Conservation (phyloP, 2,888 invertebrate genomes). For the Nineta flava region DNA sequence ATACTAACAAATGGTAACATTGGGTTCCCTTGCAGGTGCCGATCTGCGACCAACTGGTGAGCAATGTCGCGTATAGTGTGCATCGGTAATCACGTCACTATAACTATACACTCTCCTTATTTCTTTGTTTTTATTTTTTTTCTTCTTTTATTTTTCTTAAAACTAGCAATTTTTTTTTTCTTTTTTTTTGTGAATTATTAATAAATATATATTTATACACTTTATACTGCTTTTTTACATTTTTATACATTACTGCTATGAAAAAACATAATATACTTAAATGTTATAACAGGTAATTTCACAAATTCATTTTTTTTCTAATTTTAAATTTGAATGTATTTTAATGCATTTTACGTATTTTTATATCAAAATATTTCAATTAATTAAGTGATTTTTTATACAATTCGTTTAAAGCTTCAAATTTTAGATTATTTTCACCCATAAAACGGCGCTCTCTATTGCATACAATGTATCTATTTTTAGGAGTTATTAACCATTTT, state of each 20-base stretch:
- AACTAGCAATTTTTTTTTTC: not conserved
- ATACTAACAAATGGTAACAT: conserved; percentile 24
- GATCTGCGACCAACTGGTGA: conserved; percentile 88
- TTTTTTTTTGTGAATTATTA: not conserved
- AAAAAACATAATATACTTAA: not conserved
- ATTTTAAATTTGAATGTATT: not conserved
- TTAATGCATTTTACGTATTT: not conserved
- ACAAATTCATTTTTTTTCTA: not conserved
- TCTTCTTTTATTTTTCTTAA: not conserved
- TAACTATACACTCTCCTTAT: conserved; percentile 26
- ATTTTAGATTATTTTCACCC: too few species aligned
- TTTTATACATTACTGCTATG: conserved; percentile 3
- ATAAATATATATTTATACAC: not conserved
- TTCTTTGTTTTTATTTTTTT: not conserved
- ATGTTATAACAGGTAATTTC: conserved; percentile 4
- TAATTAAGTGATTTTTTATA: too few species aligned
- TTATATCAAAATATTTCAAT: too few species aligned
- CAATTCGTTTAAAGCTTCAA: too few species aligned
- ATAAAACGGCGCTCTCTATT: too few species aligned
- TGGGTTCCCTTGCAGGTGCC: conserved; percentile 59
- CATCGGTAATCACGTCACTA: conserved; percentile 83
- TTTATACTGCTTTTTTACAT: not conserved
- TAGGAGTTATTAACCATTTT: too few species aligned
- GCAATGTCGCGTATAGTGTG: conserved; percentile 90
- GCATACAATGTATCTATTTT: too few species aligned